These are phyloP conservation scores for Prosapia bicincta DNA, from an alignment of 2,888 invertebrate genomes.

Conservation along the genomic window DNA sequence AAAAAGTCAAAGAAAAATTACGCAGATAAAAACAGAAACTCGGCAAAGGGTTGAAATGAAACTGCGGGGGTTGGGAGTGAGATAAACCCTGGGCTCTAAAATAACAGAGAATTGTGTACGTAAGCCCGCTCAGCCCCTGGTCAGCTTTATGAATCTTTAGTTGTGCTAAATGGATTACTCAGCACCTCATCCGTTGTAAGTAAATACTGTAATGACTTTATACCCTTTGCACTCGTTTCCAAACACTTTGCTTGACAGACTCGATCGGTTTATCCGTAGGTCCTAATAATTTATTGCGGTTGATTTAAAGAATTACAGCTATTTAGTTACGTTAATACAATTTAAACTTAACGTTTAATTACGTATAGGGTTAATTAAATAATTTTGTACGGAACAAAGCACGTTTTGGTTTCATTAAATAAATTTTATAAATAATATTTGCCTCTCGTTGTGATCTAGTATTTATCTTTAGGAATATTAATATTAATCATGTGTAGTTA, in stretches of 20 bases:
- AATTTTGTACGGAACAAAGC: too few relatives aligned
- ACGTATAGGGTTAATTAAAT: too few relatives aligned
- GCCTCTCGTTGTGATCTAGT: too few relatives aligned
- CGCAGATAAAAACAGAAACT: background rate
- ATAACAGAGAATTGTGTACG: background rate
- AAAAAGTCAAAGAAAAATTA: slow-evolving; percentile 2
- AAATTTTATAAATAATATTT: too few relatives aligned
- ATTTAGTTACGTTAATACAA: too few relatives aligned
- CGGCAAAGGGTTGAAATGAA: background rate
- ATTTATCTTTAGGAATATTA: too few relatives aligned
- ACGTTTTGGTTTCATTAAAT: too few relatives aligned
- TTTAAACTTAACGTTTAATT: too few relatives aligned
- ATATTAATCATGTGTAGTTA: too few relatives aligned
- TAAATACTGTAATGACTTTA: background rate
- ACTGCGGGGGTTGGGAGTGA: background rate
- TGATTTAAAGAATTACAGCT: too few relatives aligned
- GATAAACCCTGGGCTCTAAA: background rate
- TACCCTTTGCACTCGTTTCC: background rate
- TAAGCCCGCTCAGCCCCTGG: background rate
- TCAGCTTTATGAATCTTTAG: background rate
- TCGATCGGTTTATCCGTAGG: background rate
- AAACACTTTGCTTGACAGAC: background rate
- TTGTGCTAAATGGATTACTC: background rate
- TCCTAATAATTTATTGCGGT: too few relatives aligned
- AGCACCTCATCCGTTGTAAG: background rate